Percentiles rank a stretch among this genome's conserved stretches.
Evolutionary conservation across 2,113 vertebrate species (phyloP).

Genomic region (Hiodon tergisus): DNA sequence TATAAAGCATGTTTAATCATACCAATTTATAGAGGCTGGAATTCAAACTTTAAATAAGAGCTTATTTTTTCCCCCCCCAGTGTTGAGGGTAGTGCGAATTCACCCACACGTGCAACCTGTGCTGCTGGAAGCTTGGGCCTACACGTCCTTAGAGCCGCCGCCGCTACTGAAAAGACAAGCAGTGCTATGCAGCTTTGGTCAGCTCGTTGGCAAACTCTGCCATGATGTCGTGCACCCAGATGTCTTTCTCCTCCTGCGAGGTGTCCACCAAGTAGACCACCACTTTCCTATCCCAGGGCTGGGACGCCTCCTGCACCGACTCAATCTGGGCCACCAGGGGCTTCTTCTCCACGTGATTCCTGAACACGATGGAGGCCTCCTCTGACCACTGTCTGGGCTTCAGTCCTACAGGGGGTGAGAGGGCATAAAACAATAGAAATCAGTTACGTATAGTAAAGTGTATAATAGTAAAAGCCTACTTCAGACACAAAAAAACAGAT

Average conservation of each 20-base stretch:
- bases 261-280: slow-evolving; percentile 89
- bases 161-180: neutral
- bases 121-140: too few relatives aligned
- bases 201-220: slow-evolving; percentile 74
- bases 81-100: neutral
- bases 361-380: slow-evolving; percentile 83
- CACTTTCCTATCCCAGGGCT: slow-evolving; percentile 82
- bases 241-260: slow-evolving; percentile 79
- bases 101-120: too few relatives aligned
- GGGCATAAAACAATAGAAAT: neutral
- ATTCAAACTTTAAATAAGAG: neutral
- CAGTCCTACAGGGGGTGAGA: slow-evolving; percentile 63
- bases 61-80: neutral
- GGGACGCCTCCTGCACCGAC: slow-evolving; percentile 66
- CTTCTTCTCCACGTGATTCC: slow-evolving; percentile 85
- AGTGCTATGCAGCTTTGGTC: slow-evolving; percentile 46
- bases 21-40: neutral
- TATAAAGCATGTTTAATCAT: neutral
- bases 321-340: slow-evolving; percentile 81
- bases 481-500: neutral
- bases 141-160: too few relatives aligned
- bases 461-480: neutral
- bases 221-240: slow-evolving; percentile 97
- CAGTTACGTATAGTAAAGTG: neutral
- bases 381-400: slow-evolving; percentile 77